Conservation (phyloP, 2,888 invertebrate species). For the Anarsia innoxiella region DNA sequence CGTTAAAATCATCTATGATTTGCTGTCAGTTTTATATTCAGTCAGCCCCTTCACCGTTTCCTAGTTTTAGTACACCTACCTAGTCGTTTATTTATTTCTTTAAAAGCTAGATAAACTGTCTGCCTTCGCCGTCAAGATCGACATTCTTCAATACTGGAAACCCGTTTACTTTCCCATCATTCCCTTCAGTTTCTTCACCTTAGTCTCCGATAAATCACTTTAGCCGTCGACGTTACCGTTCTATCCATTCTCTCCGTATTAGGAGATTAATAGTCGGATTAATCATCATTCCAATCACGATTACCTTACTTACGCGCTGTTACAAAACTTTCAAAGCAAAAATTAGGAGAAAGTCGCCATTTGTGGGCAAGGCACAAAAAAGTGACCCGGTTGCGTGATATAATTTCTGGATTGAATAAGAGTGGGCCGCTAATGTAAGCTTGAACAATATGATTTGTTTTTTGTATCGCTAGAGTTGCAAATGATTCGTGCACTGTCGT, state of each 20-base stretch:
- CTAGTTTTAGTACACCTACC: not conserved
- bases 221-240: conserved; percentile 21
- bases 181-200: conserved; percentile 11
- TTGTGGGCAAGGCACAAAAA: conserved; percentile 10
- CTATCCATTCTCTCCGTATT: conserved; percentile 32
- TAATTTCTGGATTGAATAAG: conserved; percentile 13
- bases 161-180: conserved; percentile 12
- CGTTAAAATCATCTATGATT: not conserved
- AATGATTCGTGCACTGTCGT: too few species aligned
- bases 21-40: not conserved
- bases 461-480: too few species aligned
- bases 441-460: conserved; percentile 8
- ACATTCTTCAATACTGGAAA: conserved; percentile 9
- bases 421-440: conserved; percentile 9
- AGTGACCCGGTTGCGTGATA: conserved; percentile 16
- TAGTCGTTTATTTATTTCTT: not conserved
- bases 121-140: conserved; percentile 6
- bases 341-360: conserved; percentile 44
- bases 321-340: conserved; percentile 41
- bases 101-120: too few species aligned
- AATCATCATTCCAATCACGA: conserved; percentile 46
- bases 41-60: not conserved
- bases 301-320: conserved; percentile 45
- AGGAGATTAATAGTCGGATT: conserved; percentile 29
- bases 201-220: conserved; percentile 8